Percentiles rank a stretch among this genome's conserved stretches.
phyloP scores from a whole-genome alignment of 2,797 vertebrate species.

The Petrocephalus sullivani region DNA sequence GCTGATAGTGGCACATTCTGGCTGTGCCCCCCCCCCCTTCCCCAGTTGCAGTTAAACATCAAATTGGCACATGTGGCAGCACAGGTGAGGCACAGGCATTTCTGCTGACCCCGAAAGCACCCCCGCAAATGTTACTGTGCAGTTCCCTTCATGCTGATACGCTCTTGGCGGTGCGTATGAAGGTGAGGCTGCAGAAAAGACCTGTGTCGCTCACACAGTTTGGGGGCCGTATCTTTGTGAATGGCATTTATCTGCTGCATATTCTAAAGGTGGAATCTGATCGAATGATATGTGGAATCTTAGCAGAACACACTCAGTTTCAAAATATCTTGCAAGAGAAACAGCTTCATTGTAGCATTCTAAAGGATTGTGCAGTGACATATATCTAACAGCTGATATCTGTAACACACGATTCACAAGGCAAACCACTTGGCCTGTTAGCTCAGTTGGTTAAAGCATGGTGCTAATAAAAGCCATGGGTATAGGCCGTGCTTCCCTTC shows the following conservation, averaged over 20 bases:
- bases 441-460: background rate
- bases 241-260: background rate
- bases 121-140: background rate
- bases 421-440: background rate
- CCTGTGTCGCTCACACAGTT: background rate
- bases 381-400: background rate
- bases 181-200: background rate
- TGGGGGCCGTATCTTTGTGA: background rate
- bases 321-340: background rate
- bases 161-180: background rate
- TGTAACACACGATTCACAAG: background rate
- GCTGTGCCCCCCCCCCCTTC: background rate
- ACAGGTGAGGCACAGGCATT: background rate
- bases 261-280: background rate
- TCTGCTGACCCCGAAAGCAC: background rate
- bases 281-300: background rate
- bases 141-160: background rate
- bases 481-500: background rate
- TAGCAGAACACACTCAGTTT: background rate
- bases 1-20: background rate
- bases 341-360: background rate
- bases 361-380: background rate
- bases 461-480: background rate
- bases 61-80: background rate
- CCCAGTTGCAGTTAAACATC: background rate